Conservation (phyloP, 2,888 invertebrate genomes). For the Onchidella celtica region DNA sequence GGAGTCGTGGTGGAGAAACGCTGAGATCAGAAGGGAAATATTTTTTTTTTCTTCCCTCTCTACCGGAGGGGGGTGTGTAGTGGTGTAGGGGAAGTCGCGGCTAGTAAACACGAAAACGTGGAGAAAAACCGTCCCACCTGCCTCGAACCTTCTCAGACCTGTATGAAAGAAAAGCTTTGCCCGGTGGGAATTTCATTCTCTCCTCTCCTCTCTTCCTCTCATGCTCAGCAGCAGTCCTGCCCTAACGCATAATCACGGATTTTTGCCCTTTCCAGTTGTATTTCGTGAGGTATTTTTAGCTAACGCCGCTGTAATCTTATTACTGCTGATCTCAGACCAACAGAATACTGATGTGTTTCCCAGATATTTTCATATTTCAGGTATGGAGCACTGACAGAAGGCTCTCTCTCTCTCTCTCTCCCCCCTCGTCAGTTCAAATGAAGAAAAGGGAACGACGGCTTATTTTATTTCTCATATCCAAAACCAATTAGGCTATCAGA, state of each 20-base stretch:
- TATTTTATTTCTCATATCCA: too few relatives aligned
- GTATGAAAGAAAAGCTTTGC: background rate
- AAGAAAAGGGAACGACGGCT: too few relatives aligned
- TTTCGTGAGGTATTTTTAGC: background rate
- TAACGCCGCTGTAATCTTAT: background rate
- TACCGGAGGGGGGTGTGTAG: too few relatives aligned
- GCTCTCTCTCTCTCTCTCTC: background rate
- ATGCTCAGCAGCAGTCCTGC: background rate
- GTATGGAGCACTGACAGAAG: too few relatives aligned
- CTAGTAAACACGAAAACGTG: background rate
- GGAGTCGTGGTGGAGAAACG: too few relatives aligned
- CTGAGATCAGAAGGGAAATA: too few relatives aligned
- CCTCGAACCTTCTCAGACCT: slow-evolving; percentile 4
- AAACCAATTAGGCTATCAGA: too few relatives aligned
- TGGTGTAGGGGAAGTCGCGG: too few relatives aligned
- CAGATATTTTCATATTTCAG: too few relatives aligned
- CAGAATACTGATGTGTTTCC: background rate
- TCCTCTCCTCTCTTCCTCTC: background rate
- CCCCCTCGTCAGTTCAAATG: too few relatives aligned
- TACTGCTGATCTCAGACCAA: slow-evolving; percentile 1
- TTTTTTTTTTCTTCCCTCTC: too few relatives aligned
- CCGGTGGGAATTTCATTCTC: background rate
- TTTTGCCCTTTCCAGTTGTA: background rate
- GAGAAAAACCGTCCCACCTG: background rate
- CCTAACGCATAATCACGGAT: too few relatives aligned